These are phyloP conservation scores for Staurois parvus DNA, from an alignment of 2,797 vertebrate species.

Conservation along the genomic window DNA sequence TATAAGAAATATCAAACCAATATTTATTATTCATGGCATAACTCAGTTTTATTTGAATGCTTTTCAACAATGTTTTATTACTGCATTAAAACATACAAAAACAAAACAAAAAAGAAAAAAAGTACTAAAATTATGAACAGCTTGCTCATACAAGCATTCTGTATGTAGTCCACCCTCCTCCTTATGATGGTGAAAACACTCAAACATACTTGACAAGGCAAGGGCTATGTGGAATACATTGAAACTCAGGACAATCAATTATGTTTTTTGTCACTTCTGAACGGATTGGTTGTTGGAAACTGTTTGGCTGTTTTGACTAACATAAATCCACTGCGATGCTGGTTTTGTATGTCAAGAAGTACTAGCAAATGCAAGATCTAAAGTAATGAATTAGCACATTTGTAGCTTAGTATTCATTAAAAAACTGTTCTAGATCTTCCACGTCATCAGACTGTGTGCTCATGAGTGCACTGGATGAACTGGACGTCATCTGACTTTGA, in stretches of 20 bases:
- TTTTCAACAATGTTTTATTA: no score
- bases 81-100: background rate
- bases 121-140: background rate
- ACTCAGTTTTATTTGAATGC: background rate
- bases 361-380: background rate
- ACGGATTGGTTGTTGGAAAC: no score
- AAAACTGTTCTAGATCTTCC: conserved; percentile 86
- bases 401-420: conserved; percentile 67
- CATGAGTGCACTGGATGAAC: conserved; percentile 51
- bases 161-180: background rate
- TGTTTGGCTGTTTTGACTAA: background rate
- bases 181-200: no score
- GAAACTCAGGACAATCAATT: background rate
- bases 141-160: background rate
- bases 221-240: background rate
- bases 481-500: conserved; percentile 67
- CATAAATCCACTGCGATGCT: background rate
- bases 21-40: background rate
- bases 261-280: no score
- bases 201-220: no score
- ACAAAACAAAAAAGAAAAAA: background rate
- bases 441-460: conserved; percentile 67
- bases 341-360: background rate
- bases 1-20: background rate
- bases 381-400: background rate